Evolutionary conservation across 2,113 vertebrate genomes (phyloP).

Genomic region (Apodemus sylvaticus): DNA sequence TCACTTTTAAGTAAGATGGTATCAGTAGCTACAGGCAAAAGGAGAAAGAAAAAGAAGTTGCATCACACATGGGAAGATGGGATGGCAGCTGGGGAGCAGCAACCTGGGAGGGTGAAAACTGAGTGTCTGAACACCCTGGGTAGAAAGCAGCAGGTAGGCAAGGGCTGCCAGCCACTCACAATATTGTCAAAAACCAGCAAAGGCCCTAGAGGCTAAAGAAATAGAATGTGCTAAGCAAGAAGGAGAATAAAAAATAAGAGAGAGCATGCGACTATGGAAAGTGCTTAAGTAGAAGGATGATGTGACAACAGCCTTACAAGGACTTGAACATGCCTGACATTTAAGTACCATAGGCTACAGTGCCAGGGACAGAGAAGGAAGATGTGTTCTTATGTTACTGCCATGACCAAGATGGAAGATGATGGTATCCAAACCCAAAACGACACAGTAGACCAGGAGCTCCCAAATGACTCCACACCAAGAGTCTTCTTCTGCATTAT

Average conservation of each 20-base stretch:
- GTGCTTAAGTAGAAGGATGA: background rate
- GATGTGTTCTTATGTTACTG: background rate
- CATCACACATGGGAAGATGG: background rate
- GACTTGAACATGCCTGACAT: background rate
- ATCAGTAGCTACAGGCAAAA: background rate
- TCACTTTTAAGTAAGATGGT: background rate
- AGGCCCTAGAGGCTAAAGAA: background rate
- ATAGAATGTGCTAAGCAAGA: background rate
- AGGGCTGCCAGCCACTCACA: background rate
- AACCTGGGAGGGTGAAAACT: background rate
- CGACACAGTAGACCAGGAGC: background rate
- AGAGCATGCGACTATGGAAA: background rate
- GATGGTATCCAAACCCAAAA: background rate
- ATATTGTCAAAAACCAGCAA: background rate
- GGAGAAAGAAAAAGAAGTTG: background rate
- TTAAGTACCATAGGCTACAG: background rate
- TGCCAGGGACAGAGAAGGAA: background rate
- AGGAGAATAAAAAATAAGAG: background rate
- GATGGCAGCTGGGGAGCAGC: background rate
- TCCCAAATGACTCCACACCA: background rate
- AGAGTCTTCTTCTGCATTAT: background rate
- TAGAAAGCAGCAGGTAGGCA: background rate
- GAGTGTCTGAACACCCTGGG: background rate
- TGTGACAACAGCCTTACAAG: background rate
- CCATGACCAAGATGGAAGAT: background rate